These are phyloP conservation scores for Drosophila kanapiae DNA, from an alignment of 1,140 invertebrate genomes.

Conservation along the genomic window DNA sequence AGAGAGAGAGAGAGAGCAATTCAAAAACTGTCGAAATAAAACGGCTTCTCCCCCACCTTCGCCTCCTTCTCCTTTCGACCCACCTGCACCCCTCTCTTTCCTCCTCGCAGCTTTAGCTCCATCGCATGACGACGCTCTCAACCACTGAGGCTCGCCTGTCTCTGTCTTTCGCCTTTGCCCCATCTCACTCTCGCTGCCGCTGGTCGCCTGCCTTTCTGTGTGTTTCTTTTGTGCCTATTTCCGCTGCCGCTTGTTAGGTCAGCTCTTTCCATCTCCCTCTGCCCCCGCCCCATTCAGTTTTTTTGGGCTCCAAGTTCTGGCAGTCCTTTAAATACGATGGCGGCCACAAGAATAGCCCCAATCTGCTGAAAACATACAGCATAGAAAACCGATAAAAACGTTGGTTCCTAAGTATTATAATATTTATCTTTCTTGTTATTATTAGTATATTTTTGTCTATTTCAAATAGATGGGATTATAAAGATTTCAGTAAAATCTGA, in stretches of 20 bases:
- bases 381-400: too few species aligned
- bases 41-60: slow-evolving; percentile 57
- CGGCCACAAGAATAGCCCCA: not conserved
- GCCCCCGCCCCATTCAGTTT: slow-evolving; percentile 17
- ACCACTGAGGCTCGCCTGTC: slow-evolving; percentile 28
- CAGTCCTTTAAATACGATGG: slow-evolving; percentile 23
- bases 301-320: slow-evolving; percentile 53
- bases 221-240: slow-evolving; percentile 59
- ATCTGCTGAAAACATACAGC: not conserved
- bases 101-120: slow-evolving; percentile 22
- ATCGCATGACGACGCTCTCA: slow-evolving; percentile 33
- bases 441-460: too few species aligned
- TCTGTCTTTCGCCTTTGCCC: slow-evolving; percentile 18
- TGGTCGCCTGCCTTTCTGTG: slow-evolving; percentile 29
- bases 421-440: too few species aligned
- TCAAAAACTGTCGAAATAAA: slow-evolving; percentile 83
- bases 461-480: too few species aligned
- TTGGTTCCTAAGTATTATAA: too few species aligned
- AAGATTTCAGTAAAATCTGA: too few species aligned
- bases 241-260: slow-evolving; percentile 58
- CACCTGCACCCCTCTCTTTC: slow-evolving; percentile 20
- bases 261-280: slow-evolving; percentile 27
- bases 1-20: slow-evolving; percentile 46
- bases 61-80: slow-evolving; percentile 8
- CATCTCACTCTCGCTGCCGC: slow-evolving; percentile 17